Conservation (phyloP, 2,797 vertebrate genomes). For the Serranus cabrilla region DNA sequence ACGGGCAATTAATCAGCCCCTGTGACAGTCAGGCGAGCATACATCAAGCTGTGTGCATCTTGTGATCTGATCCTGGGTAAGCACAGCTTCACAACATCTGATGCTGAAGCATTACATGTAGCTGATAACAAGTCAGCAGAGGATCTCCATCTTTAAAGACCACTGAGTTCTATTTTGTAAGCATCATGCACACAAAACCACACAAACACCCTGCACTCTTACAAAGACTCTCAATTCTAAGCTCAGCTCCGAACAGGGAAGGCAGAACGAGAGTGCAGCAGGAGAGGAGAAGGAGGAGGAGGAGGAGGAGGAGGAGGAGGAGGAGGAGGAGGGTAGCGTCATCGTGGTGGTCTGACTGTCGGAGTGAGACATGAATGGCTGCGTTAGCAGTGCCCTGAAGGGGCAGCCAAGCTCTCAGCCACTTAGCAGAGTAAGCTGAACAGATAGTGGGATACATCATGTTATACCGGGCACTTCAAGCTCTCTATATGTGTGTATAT, state of each 20-base stretch:
- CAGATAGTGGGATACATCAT: conserved; percentile 66
- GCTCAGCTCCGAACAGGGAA: conserved; percentile 42
- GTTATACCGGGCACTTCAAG: conserved; percentile 38
- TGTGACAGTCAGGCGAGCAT: conserved; percentile 33
- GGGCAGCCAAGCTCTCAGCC: conserved; percentile 75
- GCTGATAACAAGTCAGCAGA: conserved; percentile 24
- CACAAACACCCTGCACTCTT: conserved; percentile 26
- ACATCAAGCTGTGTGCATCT: conserved; percentile 21
- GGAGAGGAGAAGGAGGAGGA: conserved; percentile 39
- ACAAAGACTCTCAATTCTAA: conserved; percentile 52
- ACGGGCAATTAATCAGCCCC: conserved; percentile 36
- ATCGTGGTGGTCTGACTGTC: conserved; percentile 81
- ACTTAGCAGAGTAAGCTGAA: conserved; percentile 66
- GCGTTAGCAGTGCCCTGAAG: conserved; percentile 73
- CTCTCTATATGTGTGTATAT: neutral
- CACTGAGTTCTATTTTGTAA: conserved; percentile 13
- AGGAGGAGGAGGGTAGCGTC: conserved; percentile 67
- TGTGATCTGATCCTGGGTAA: conserved; percentile 42
- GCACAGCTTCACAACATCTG: conserved; percentile 34
- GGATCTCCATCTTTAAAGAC: conserved; percentile 23
- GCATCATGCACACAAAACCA: neutral
- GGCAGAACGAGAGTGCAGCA: conserved; percentile 58
- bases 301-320: conserved; percentile 48
- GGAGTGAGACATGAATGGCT: conserved; percentile 79
- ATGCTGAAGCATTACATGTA: conserved; percentile 14